Evolutionary conservation across 1,140 invertebrate genomes (phyloP).

Genomic region (Paraescarpia echinospica): DNA sequence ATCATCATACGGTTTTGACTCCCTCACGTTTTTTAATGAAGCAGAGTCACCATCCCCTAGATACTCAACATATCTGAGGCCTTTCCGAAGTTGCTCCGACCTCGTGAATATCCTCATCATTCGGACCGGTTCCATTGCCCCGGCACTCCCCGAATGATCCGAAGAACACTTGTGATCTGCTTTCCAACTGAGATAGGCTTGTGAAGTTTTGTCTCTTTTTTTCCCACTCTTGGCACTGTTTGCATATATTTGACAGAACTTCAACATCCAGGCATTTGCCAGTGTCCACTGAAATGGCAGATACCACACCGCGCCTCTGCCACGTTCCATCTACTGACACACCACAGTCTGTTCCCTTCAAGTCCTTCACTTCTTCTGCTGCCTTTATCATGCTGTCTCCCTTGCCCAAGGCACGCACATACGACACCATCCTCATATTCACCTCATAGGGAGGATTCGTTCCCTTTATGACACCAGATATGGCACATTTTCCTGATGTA

Average conservation of each 20-base stretch:
- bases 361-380: too few relatives aligned
- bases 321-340: too few relatives aligned
- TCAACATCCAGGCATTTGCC: conserved; percentile 14
- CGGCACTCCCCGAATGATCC: conserved; percentile 18
- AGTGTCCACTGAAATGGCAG: conserved; percentile 15
- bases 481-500: too few relatives aligned
- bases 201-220: conserved; percentile 14
- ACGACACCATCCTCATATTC: too few relatives aligned
- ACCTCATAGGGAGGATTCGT: too few relatives aligned
- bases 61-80: conserved; percentile 10
- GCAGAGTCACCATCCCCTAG: conserved; percentile 21
- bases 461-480: too few relatives aligned
- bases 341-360: too few relatives aligned
- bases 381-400: too few relatives aligned
- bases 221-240: conserved; percentile 11
- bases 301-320: not conserved
- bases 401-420: too few relatives aligned
- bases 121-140: conserved; percentile 5
- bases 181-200: conserved; percentile 2
- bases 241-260: conserved; percentile 16
- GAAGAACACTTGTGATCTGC: conserved; percentile 8
- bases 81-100: conserved; percentile 3
- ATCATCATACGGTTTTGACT: conserved; percentile 14
- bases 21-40: not conserved
- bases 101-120: not conserved